These are phyloP conservation scores for Pseudopleuronectes americanus DNA, from an alignment of 2,797 vertebrate species.

Conservation along the genomic window DNA sequence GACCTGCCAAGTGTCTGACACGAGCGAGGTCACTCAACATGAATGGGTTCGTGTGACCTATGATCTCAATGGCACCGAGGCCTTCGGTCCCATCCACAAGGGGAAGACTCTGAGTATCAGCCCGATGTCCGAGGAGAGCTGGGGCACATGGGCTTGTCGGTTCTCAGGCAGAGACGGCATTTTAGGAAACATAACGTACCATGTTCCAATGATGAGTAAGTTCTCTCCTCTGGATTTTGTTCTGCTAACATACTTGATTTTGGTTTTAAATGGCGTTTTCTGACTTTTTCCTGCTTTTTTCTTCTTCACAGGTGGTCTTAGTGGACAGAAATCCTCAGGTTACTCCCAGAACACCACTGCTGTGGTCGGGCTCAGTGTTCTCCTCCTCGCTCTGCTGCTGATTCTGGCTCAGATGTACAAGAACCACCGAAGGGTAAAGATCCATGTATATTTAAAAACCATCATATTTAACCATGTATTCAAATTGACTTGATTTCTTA, in stretches of 20 bases:
- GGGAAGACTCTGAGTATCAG: constrained; percentile 52
- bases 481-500: too few species aligned
- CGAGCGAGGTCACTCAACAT: constrained; percentile 65
- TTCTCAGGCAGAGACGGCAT: constrained; percentile 69
- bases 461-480: neutral
- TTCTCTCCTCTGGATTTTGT: neutral
- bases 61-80: constrained; percentile 56
- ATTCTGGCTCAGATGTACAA: constrained; percentile 78
- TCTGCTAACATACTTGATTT: neutral
- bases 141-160: constrained; percentile 73
- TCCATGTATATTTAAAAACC: neutral
- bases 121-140: constrained; percentile 31
- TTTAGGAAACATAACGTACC: constrained; percentile 78
- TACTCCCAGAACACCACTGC: constrained; percentile 34
- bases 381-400: constrained; percentile 76
- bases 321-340: constrained; percentile 23
- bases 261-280: neutral
- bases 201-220: constrained; percentile 71
- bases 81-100: constrained; percentile 31
- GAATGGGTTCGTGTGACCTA: constrained; percentile 76
- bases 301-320: constrained; percentile 62
- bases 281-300: constrained; percentile 7
- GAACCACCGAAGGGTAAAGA: constrained; percentile 81
- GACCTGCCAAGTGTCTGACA: constrained; percentile 76
- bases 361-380: constrained; percentile 64